A percentile compares a stretch with the other conserved stretches of the same genome.
phyloP scores from a whole-genome alignment of 2,888 invertebrate species.

The Limnephilus lunatus region DNA sequence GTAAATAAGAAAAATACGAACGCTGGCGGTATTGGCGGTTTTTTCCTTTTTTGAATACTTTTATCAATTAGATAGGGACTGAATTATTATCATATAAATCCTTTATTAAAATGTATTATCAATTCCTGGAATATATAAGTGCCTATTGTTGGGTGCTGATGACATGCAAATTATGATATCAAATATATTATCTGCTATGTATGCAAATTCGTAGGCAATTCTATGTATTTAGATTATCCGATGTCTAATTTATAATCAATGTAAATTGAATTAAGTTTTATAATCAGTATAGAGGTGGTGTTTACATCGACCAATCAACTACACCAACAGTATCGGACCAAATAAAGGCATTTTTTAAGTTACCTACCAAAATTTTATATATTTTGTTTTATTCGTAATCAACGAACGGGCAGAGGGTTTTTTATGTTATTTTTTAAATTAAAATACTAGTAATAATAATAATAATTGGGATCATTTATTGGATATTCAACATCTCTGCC shows the following conservation, averaged over 20 bases:
- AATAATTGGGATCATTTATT: too few species aligned
- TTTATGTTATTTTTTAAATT: too few species aligned
- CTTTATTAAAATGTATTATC: neutral
- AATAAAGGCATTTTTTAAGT: neutral
- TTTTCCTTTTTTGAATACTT: too few species aligned
- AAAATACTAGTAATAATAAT: too few species aligned
- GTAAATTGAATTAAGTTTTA: too few species aligned
- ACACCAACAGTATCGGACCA: neutral
- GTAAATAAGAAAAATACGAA: too few species aligned
- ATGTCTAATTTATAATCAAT: neutral
- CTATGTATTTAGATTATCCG: neutral
- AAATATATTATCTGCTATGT: neutral
- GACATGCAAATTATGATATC: neutral
- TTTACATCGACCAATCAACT: neutral
- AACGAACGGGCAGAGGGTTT: too few species aligned
- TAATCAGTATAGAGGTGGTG: neutral
- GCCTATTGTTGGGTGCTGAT: neutral
- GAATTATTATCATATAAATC: neutral
- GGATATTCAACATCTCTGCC: too few species aligned
- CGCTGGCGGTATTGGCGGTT: too few species aligned
- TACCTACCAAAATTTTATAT: too few species aligned
- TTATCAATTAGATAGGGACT: neutral
- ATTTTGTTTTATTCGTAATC: too few species aligned
- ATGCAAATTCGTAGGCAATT: neutral
- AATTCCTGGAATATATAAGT: neutral